These are phyloP conservation scores for Proales similis DNA, from an alignment of 1,140 invertebrate species.

Conservation along the genomic window DNA sequence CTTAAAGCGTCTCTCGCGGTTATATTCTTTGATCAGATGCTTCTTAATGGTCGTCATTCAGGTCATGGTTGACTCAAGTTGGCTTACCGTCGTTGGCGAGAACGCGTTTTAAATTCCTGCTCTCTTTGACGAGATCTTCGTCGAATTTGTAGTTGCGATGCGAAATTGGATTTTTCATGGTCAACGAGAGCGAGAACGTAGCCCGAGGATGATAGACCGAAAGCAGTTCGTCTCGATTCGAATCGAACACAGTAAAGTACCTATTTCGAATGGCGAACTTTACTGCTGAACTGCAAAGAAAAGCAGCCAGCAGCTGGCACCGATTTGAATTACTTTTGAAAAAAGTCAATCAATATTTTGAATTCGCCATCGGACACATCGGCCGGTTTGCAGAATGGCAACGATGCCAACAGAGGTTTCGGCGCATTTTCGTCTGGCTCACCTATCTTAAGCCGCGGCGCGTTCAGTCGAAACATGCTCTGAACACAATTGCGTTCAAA, in stretches of 20 bases:
- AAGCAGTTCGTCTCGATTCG: not conserved
- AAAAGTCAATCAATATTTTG: slow-evolving; percentile 10
- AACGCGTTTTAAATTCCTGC: slow-evolving; percentile 21
- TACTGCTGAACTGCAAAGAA: not conserved
- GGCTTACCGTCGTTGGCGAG: not conserved
- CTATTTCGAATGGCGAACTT: not conserved
- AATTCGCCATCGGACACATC: slow-evolving; percentile 23
- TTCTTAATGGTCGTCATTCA: no score
- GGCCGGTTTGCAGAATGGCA: not conserved
- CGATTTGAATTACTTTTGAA: slow-evolving; percentile 26
- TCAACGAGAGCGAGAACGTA: slow-evolving; percentile 1
- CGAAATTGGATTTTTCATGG: not conserved
- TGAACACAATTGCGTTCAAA: no score
- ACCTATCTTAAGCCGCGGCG: no score
- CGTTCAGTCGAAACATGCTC: no score
- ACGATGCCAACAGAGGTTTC: not conserved
- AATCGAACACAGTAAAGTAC: slow-evolving; percentile 30
- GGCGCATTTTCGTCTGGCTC: not conserved
- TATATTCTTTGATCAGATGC: no score
- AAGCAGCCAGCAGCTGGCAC: no score
- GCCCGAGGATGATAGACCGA: slow-evolving; percentile 10
- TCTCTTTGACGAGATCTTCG: slow-evolving; percentile 9
- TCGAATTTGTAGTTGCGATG: slow-evolving; percentile 9
- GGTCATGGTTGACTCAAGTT: no score
- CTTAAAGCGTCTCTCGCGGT: slow-evolving; percentile 15